Evolutionary conservation across 1,140 invertebrate species (phyloP).

Genomic region (Conus betulinus): DNA sequence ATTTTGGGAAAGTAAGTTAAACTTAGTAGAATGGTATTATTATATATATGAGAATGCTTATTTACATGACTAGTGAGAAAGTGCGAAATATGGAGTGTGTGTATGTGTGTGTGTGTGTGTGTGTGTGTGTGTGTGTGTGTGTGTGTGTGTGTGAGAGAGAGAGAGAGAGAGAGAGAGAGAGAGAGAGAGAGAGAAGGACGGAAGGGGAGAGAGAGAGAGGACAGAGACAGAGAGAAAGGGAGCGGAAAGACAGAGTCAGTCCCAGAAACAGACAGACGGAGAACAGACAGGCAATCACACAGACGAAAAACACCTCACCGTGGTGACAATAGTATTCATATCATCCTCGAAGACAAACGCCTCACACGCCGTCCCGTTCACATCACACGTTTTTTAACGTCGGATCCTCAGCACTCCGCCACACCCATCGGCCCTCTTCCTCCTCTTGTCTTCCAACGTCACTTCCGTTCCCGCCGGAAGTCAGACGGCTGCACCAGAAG

Average conservation of each 20-base stretch:
- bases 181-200: neutral
- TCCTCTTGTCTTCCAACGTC: neutral
- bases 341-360: neutral
- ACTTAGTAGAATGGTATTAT: no score
- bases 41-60: no score
- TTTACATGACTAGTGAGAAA: no score
- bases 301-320: constrained; percentile 3
- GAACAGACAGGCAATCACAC: neutral
- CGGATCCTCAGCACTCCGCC: neutral
- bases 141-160: no score
- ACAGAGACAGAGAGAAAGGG: neutral
- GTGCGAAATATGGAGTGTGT: no score
- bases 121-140: no score
- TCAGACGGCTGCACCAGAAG: neutral
- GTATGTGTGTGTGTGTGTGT: no score
- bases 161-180: no score
- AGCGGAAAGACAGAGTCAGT: neutral
- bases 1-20: no score
- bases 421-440: neutral
- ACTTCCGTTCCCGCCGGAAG: constrained; percentile 11
- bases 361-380: neutral
- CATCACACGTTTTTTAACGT: neutral
- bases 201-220: neutral
- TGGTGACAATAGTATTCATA: constrained; percentile 7
- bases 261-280: neutral